phyloP scores from a whole-genome alignment of 1,140 invertebrate genomes.

The Ectropis grisescens region DNA sequence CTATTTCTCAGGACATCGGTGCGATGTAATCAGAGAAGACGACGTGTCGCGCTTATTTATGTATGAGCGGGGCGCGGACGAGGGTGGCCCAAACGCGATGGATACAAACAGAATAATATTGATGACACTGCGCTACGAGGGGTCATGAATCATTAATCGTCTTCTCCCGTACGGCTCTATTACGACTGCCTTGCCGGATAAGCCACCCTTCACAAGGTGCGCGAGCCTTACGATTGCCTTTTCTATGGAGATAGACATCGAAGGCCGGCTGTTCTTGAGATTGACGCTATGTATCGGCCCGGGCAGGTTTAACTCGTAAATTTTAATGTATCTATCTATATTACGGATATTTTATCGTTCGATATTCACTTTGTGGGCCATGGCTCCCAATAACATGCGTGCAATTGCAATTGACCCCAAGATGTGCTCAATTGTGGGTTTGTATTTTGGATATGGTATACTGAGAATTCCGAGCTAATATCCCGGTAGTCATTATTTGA shows the following conservation, averaged over 20 bases:
- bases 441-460: too few relatives aligned
- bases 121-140: conserved; percentile 63
- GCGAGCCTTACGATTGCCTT: conserved; percentile 31
- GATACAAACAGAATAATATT: conserved; percentile 70
- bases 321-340: background rate
- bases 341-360: too few relatives aligned
- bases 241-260: too few relatives aligned
- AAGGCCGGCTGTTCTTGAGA: too few relatives aligned
- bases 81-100: conserved; percentile 53
- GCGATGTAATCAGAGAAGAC: conserved; percentile 70
- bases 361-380: too few relatives aligned
- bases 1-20: conserved; percentile 68
- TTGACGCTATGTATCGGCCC: too few relatives aligned
- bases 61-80: conserved; percentile 62
- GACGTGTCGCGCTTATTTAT: conserved; percentile 68
- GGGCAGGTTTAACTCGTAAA: too few relatives aligned
- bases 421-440: too few relatives aligned
- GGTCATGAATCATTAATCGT: conserved; percentile 70
- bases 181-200: conserved; percentile 60
- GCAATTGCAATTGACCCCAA: too few relatives aligned
- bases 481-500: too few relatives aligned
- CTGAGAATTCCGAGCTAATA: too few relatives aligned
- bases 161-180: conserved; percentile 58
- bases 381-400: too few relatives aligned
- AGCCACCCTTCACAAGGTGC: conserved; percentile 55